Evolutionary conservation across 2,888 invertebrate species (phyloP).

Genomic region (Zygogramma bicolorata): DNA sequence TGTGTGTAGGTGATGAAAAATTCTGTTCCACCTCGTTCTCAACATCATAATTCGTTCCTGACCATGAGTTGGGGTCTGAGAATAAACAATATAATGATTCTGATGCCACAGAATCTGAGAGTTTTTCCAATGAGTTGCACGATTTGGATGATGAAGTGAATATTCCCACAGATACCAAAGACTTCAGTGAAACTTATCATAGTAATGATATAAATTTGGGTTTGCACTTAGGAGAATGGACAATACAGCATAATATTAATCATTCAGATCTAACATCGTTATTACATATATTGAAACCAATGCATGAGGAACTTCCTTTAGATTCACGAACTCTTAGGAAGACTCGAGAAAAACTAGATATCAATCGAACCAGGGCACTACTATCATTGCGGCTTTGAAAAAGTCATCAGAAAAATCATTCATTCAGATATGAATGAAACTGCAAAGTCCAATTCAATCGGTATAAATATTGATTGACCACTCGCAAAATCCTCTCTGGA

Average conservation of each 20-base stretch:
- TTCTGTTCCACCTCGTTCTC: no score
- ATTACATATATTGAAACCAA: constrained; percentile 13
- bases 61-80: no score
- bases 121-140: no score
- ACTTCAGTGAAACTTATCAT: no score
- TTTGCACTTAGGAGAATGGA: constrained; percentile 17
- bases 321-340: constrained; percentile 28
- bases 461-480: constrained; percentile 39
- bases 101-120: no score
- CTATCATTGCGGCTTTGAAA: constrained; percentile 19
- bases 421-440: constrained; percentile 13
- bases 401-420: constrained; percentile 1
- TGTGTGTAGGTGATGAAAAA: no score
- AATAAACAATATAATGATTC: no score
- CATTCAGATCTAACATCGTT: constrained; percentile 3
- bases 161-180: no score
- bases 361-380: constrained; percentile 23
- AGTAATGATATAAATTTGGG: no score
- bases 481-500: constrained; percentile 36
- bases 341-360: no score
- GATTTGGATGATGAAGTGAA: no score
- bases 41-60: no score
- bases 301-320: constrained; percentile 20
- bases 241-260: constrained; percentile 3
- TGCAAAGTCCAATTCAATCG: constrained; percentile 10